phyloP scores from a whole-genome alignment of 2,113 vertebrate species.

The Calyptommatus sinebrachiatus region DNA sequence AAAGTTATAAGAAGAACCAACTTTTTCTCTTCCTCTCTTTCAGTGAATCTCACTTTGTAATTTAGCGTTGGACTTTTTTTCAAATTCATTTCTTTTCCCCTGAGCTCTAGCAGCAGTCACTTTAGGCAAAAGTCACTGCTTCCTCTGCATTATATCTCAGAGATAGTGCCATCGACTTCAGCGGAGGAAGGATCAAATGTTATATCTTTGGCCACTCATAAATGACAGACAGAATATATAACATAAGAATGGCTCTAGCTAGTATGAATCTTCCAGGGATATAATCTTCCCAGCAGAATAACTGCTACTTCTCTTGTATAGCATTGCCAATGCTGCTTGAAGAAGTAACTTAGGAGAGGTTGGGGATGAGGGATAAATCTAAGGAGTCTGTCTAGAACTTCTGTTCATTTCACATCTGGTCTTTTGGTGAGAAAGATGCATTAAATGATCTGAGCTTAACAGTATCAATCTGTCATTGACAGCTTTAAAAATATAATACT shows the following conservation, averaged over 20 bases:
- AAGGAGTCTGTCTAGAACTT: background rate
- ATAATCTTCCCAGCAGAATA: background rate
- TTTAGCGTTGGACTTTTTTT: constrained; percentile 46
- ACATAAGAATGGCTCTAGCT: accelerated
- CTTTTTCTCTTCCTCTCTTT: constrained; percentile 39
- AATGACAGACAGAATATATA: constrained; percentile 26
- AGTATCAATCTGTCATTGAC: constrained; percentile 7
- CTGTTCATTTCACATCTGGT: constrained; percentile 17
- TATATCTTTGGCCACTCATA: background rate
- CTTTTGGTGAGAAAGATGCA: constrained; percentile 19
- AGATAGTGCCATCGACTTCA: constrained; percentile 22
- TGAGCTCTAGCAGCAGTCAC: constrained; percentile 17
- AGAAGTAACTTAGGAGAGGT: background rate
- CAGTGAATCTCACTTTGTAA: constrained; percentile 45
- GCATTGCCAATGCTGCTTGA: background rate
- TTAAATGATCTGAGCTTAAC: constrained; percentile 11
- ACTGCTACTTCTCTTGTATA: background rate
- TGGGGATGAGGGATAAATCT: background rate
- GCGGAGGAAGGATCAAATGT: background rate
- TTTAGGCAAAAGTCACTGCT: constrained; percentile 11
- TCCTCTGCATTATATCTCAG: background rate
- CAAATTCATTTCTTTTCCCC: constrained; percentile 34
- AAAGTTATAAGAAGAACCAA: constrained; percentile 41
- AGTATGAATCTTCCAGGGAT: background rate
- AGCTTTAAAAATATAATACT: constrained; percentile 6